These are phyloP conservation scores for Ctenodactylus gundi DNA, from an alignment of 2,113 vertebrate species.

Conservation along the genomic window DNA sequence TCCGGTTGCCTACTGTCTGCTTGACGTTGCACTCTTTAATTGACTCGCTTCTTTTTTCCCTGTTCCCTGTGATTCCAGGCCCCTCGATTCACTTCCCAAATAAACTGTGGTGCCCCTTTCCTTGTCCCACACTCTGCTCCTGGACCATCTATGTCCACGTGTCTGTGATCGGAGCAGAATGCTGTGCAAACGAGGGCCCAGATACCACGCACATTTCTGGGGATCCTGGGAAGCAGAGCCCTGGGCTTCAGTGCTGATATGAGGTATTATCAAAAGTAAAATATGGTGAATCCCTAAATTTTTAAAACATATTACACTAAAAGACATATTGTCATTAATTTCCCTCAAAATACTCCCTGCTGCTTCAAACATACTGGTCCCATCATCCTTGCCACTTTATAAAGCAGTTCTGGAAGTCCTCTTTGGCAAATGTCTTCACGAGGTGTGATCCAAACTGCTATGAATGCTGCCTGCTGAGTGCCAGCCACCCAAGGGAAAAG, in stretches of 20 bases:
- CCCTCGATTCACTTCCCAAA: not conserved
- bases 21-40: not conserved
- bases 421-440: not conserved
- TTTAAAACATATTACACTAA: not conserved
- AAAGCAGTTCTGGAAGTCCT: not conserved
- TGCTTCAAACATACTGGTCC: not conserved
- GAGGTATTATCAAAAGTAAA: not conserved
- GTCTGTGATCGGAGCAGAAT: too few relatives aligned
- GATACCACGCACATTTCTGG: too few relatives aligned
- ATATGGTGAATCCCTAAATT: not conserved
- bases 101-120: not conserved
- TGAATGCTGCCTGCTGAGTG: too few relatives aligned
- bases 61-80: not conserved
- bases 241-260: not conserved
- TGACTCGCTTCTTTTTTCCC: not conserved
- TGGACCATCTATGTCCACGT: accelerated
- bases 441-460: too few relatives aligned
- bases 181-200: not conserved
- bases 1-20: not conserved
- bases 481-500: too few relatives aligned
- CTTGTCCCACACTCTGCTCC: not conserved
- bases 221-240: not conserved
- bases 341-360: not conserved
- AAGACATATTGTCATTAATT: not conserved
- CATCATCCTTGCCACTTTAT: not conserved